Conservation (phyloP, 2,113 vertebrate genomes). For the Callorhinus ursinus region DNA sequence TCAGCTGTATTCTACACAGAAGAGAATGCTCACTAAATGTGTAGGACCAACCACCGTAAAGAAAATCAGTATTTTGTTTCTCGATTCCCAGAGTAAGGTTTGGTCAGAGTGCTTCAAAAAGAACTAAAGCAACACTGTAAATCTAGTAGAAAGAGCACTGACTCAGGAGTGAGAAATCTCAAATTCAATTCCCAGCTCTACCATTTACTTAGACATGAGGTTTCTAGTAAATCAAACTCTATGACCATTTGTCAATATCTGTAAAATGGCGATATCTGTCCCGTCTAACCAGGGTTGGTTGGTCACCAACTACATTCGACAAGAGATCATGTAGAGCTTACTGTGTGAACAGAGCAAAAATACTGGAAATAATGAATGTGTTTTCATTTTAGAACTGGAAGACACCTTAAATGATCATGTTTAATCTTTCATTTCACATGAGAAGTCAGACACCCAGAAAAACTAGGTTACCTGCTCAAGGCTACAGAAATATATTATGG, state of each 20-base stretch:
- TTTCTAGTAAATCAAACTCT: conserved; percentile 49
- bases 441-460: background rate
- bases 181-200: conserved; percentile 18
- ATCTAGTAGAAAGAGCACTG: conserved; percentile 23
- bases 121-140: conserved; percentile 5
- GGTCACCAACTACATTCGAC: background rate
- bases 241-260: background rate
- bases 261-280: background rate
- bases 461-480: background rate
- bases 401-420: background rate
- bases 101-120: conserved; percentile 22
- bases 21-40: background rate
- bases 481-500: conserved; percentile 1
- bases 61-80: conserved; percentile 40
- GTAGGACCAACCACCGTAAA: background rate
- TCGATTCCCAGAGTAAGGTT: conserved; percentile 8
- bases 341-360: conserved; percentile 26
- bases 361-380: background rate
- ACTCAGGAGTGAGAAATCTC: conserved; percentile 48
- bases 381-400: conserved; percentile 47
- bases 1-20: background rate
- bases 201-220: background rate
- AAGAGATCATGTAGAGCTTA: background rate
- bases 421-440: background rate
- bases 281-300: conserved; percentile 10